Base-by-base conservation (phyloP, 1,140 invertebrate species). In the Meloidogyne hapla region DNA sequence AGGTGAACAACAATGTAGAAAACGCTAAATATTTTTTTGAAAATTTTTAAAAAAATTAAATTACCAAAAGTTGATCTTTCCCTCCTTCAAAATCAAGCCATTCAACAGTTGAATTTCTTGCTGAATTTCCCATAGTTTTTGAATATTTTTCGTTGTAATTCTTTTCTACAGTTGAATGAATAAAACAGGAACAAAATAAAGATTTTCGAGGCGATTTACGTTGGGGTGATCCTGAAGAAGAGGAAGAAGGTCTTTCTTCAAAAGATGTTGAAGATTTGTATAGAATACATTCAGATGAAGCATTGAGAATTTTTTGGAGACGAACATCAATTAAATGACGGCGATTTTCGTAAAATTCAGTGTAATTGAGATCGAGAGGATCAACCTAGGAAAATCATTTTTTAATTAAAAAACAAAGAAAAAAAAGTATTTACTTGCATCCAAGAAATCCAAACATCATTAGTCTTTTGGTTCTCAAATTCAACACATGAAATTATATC, bases 401-500 rank as follows among this genome's bases (percentile, higher is more conserved):
- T 9, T 12, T 18, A 70, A 70, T 70, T 1, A 26, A 28, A 8
- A n/a, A 42, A 9, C 6, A 56, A 28, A 26, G 15, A n/a, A 9
- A 42, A 33, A 64, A 38, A 33, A 61, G n/a, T n/a, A n/a, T n/a
- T n/a, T n/a, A 73, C 71, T n/a, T 73, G 71, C 38, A 73, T 56
- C 40, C 21, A 65, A 83, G 42, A 45, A 84, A 69, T 38, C 82
- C 82, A 76, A 82, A 84, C 23, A 80, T 23, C 2, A 79, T 80
- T 33, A 83, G 81, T 78, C 81, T 83, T 26, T 74, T 74, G 13
- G 62, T 21, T 13, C n/a, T 23, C 40, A 48, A 82, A 83, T 74
- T 83, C 82, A 33, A 62, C 75, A 69, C 78, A 76, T 5, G 84
- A 64, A 23, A 81, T 78, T 72, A 75, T 80, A 56, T 85, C 83